Percentiles rank a stretch among this genome's conserved stretches.
Conservation (phyloP, 37 sponge, comb jelly and placozoan species). For the Oopsacas minuta region DNA sequence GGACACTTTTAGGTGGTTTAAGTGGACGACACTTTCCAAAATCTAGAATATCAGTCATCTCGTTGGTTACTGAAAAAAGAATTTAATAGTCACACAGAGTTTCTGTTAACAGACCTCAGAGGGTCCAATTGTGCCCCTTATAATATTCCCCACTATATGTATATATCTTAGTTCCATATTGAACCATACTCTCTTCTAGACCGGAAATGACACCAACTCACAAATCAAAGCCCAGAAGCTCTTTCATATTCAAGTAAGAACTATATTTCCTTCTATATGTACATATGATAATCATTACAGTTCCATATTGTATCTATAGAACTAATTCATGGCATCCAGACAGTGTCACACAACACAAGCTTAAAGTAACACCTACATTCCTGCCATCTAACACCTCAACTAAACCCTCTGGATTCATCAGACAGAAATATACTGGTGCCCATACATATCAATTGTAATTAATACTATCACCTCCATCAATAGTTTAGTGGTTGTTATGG, state of each 20-base stretch:
- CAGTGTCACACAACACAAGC: neutral
- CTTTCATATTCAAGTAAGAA: conserved; percentile 1
- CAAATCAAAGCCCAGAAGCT: neutral
- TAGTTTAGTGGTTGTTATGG: neutral
- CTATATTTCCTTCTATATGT: neutral
- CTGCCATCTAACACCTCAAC: neutral
- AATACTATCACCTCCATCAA: neutral
- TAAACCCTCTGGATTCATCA: neutral
- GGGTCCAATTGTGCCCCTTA: too few species aligned
- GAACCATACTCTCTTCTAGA: neutral
- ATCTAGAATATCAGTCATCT: neutral
- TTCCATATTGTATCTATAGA: neutral
- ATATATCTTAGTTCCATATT: neutral
- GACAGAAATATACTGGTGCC: neutral
- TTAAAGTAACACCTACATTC: neutral
- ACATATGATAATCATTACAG: neutral
- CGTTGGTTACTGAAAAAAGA: too few species aligned
- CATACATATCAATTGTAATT: conserved; percentile 8
- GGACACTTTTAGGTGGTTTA: neutral
- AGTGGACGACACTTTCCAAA: neutral
- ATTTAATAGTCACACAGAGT: too few species aligned
- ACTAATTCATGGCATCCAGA: neutral
- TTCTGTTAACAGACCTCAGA: too few species aligned
- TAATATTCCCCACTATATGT: too few species aligned
- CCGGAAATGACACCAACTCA: neutral